These are phyloP conservation scores for Steinernema khuongi DNA, from an alignment of 1,140 invertebrate genomes.

Conservation along the genomic window DNA sequence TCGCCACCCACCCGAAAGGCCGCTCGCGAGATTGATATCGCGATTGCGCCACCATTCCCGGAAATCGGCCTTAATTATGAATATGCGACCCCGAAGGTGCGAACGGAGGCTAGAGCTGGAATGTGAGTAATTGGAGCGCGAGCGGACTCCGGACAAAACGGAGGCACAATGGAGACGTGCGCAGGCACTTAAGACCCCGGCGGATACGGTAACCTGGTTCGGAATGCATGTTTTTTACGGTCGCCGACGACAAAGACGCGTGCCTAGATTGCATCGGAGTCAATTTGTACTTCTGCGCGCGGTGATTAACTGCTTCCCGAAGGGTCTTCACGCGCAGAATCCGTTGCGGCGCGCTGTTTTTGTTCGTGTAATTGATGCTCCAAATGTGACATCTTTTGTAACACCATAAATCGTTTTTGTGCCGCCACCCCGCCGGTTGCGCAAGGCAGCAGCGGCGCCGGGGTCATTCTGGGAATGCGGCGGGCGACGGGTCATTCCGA, in stretches of 20 bases:
- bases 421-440: background rate
- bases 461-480: slow-evolving; percentile 4
- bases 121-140: slow-evolving; percentile 13
- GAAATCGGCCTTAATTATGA: slow-evolving; percentile 12
- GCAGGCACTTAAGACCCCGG: background rate
- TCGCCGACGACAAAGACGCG: background rate
- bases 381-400: slow-evolving; percentile 15
- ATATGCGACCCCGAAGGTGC: background rate
- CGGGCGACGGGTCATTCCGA: slow-evolving; percentile 9
- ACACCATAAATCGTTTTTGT: background rate
- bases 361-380: background rate
- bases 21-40: background rate
- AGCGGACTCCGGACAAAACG: background rate
- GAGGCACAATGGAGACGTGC: background rate
- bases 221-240: background rate
- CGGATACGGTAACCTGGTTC: background rate
- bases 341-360: background rate
- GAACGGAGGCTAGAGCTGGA: background rate
- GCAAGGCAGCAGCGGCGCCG: background rate
- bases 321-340: background rate
- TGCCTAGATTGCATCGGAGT: no score
- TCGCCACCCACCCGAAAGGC: background rate
- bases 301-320: no score
- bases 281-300: no score
- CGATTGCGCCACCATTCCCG: slow-evolving; percentile 11